Base-by-base conservation (phyloP, 2,113 vertebrate genomes). In the Grus americana region DNA sequence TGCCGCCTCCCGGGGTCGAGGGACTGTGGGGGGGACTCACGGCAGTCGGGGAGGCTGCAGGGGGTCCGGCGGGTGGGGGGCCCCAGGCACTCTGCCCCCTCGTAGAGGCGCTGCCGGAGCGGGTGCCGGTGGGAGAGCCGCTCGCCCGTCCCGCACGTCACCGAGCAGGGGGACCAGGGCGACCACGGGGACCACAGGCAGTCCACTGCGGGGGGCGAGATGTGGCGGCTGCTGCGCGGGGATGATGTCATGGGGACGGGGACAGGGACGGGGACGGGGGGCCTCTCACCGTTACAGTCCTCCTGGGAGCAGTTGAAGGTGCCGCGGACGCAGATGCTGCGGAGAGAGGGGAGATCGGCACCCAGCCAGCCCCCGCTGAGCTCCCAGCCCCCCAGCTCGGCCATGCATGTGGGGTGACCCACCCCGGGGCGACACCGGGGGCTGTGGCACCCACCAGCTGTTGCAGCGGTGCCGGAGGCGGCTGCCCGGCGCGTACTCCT, bases 111-210 rank as follows among this genome's bases (percentile, higher is more conserved):
- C 44, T 84, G 92, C 74, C 80, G 96, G 26, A 95, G 89, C 2
- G 96, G 59, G 12, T 46, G 65, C 36, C 98, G 97, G 65, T 32
- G 97, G 72, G 98, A 98, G 42, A 72, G 83, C 65, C 91, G 98
- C 42, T 78, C 88, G 3, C 98, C 98, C 4, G 65, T 54, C 22
- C 98, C 98, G 36, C 98, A 99, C 20, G 97, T 98, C 27, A 94
- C 97, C 3, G 98, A 98, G 94, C 98, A 99, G 1, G 96, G 85
- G 24, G 96, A 97, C 98, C 98, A 99, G 18, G 88, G 79, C 0
- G 98, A 97, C 98, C 98, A 98, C 66, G 86, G 92, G 11, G 98
- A 98, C 98, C 98, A 98, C 86, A 95, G 83, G 73, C 98, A 99
- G 94, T 98, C 98, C 76, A 75, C 96, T 97, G 95, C 1, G 52